Evolutionary conservation across 2,113 vertebrate genomes (phyloP).

Genomic region (Chloropsis hardwickii): DNA sequence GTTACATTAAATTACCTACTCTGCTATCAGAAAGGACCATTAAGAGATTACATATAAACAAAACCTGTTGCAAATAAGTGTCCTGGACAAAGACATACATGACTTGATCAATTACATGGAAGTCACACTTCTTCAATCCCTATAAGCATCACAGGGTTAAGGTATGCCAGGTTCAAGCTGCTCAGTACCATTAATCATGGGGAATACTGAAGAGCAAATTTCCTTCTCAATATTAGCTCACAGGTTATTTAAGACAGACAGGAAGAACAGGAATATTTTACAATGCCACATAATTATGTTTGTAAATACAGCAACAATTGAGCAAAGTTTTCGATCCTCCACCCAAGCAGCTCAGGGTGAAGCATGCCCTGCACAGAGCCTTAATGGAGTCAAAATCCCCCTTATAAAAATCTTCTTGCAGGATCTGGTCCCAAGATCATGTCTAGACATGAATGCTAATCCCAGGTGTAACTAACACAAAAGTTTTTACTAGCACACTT

Average conservation of each 20-base stretch:
- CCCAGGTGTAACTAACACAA: constrained; percentile 9
- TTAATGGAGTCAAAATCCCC: not conserved
- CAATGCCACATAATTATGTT: not conserved
- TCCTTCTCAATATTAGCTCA: not conserved
- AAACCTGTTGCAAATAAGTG: not conserved
- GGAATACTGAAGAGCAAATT: not conserved
- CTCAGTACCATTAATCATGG: not conserved
- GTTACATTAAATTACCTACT: not conserved
- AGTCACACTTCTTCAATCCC: not conserved
- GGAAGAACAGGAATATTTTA: not conserved
- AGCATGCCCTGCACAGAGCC: not conserved
- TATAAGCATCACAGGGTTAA: not conserved
- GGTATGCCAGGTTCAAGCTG: not conserved
- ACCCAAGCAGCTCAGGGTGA: not conserved
- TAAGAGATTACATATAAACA: not conserved
- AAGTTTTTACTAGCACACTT: not conserved
- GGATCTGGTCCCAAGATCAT: not conserved
- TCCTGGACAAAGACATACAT: not conserved
- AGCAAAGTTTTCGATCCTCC: not conserved
- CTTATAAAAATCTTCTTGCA: constrained; percentile 16
- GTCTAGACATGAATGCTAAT: constrained; percentile 9
- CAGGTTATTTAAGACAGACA: not conserved
- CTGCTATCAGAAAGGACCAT: not conserved
- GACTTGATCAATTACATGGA: not conserved
- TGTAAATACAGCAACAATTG: not conserved